A percentile compares a stretch with the other conserved stretches of the same genome.
These are phyloP conservation scores for Chrysolina oricalcia DNA, from an alignment of 2,888 invertebrate species.

Conservation along the genomic window DNA sequence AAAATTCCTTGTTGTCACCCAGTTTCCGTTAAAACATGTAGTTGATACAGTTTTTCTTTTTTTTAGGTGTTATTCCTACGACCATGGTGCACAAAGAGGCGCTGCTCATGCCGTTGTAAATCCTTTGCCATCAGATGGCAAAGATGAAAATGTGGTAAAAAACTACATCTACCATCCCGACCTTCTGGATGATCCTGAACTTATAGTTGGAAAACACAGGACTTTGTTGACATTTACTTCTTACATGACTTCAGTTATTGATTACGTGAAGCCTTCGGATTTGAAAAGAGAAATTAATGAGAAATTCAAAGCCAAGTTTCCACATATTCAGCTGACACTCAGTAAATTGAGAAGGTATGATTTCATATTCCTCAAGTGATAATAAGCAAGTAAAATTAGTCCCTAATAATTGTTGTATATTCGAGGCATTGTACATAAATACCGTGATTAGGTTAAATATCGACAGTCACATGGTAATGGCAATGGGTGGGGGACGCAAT, in stretches of 20 bases:
- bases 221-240: conserved; percentile 91
- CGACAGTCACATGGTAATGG: too few species aligned
- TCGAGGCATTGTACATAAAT: too few species aligned
- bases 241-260: conserved; percentile 96
- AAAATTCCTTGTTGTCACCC: not conserved
- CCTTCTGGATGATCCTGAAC: conserved; percentile 93
- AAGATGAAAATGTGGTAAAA: conserved; percentile 68
- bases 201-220: conserved; percentile 91
- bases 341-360: conserved; percentile 94
- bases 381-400: too few species aligned
- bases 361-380: not conserved
- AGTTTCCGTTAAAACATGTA: not conserved
- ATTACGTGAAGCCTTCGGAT: conserved; percentile 96
- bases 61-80: conserved; percentile 84
- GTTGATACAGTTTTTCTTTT: conserved; percentile 19
- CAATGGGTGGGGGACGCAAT: too few species aligned
- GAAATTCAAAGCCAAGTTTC: conserved; percentile 96
- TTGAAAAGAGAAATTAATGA: conserved; percentile 97
- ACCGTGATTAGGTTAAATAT: too few species aligned
- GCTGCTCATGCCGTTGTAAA: conserved; percentile 71
- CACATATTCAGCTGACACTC: conserved; percentile 93
- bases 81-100: conserved; percentile 75
- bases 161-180: conserved; percentile 83
- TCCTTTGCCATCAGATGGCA: conserved; percentile 70
- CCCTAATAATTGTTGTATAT: too few species aligned